Conservation (phyloP, 1,140 invertebrate genomes). For the Coptotermes formosanus region DNA sequence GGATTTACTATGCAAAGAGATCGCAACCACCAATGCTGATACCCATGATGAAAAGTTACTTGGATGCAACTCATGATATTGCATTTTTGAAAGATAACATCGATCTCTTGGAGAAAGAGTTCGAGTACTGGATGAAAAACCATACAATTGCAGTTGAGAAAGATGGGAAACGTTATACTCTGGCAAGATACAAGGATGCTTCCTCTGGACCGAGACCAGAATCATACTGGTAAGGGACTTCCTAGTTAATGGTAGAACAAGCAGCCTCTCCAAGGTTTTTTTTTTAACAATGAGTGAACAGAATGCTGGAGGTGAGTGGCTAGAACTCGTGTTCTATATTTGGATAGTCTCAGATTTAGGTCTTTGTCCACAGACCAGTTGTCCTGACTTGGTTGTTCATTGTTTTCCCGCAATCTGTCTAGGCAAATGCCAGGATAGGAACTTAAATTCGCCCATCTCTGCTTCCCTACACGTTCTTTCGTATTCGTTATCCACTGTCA, state of each 20-base stretch:
- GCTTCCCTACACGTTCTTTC: too few species aligned
- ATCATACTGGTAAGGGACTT: conserved; percentile 74
- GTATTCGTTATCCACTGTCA: too few species aligned
- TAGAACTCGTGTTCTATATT: not conserved
- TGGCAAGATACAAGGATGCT: conserved; percentile 71
- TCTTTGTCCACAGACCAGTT: too few species aligned
- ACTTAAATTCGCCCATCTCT: too few species aligned
- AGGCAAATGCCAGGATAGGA: too few species aligned
- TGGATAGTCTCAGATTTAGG: too few species aligned
- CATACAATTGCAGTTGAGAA: conserved; percentile 64
- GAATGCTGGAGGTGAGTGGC: not conserved
- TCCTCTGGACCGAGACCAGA: conserved; percentile 81
- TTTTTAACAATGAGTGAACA: too few species aligned
- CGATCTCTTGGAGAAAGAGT: conserved; percentile 75
- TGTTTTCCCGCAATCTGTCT: too few species aligned
- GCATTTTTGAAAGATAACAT: conserved; percentile 69
- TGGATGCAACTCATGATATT: conserved; percentile 67
- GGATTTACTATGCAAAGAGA: conserved; percentile 73
- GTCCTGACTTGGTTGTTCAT: too few species aligned
- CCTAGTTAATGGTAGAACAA: not conserved
- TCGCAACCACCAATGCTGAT: conserved; percentile 80
- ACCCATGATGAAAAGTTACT: conserved; percentile 79
- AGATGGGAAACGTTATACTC: conserved; percentile 60
- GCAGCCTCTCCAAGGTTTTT: too few species aligned
- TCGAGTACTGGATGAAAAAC: conserved; percentile 75